A percentile compares a stretch with the other conserved stretches of the same genome.
Evolutionary conservation across 1,140 invertebrate species (phyloP).

Genomic region (Caerostris darwini): DNA sequence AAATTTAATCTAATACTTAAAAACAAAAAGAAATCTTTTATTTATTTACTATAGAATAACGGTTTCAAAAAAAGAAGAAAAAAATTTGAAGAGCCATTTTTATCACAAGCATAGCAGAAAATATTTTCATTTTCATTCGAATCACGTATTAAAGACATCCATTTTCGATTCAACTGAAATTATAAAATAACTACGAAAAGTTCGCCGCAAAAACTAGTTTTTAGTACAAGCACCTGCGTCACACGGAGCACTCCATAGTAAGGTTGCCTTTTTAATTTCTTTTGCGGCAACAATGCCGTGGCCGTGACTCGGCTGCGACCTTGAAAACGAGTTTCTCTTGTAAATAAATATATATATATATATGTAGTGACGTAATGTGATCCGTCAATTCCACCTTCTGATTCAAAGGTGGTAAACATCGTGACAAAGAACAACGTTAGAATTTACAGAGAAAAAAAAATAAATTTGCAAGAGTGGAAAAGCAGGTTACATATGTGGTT

Average conservation of each 20-base stretch:
- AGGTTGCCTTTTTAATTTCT: neutral
- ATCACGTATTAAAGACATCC: too few species aligned
- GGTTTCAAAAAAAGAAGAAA: too few species aligned
- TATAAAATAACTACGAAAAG: neutral
- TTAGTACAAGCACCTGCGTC: slow-evolving; percentile 4
- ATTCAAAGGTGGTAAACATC: neutral
- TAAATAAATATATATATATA: too few species aligned
- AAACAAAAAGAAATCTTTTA: too few species aligned
- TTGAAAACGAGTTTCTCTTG: slow-evolving; percentile 35
- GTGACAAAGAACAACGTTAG: slow-evolving; percentile 5
- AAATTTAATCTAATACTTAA: too few species aligned
- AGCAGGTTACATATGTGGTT: neutral
- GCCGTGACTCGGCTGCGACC: slow-evolving; percentile 38
- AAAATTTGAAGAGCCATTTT: too few species aligned
- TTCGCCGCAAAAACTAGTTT: neutral
- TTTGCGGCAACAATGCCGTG: slow-evolving; percentile 5
- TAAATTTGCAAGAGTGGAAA: neutral
- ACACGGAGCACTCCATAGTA: neutral
- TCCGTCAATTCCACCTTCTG: neutral
- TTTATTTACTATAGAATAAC: too few species aligned
- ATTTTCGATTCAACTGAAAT: too few species aligned
- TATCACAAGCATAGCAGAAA: too few species aligned
- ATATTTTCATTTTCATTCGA: too few species aligned
- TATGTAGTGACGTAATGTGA: slow-evolving; percentile 9
- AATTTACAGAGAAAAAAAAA: neutral